phyloP scores from a whole-genome alignment of 2,888 invertebrate species.

The Ctenicera cuprea region DNA sequence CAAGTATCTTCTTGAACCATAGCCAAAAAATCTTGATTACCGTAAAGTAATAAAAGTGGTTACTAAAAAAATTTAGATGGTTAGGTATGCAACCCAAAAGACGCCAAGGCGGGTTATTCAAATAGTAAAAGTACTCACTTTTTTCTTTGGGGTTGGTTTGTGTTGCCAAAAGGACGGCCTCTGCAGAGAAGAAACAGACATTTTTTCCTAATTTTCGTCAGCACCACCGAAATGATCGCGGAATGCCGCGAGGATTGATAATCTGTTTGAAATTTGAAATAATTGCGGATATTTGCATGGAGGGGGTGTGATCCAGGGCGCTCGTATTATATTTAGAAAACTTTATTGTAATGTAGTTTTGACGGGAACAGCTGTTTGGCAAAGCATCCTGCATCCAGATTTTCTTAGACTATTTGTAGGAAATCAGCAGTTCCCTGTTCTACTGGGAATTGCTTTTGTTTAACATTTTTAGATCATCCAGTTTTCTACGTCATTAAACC shows the following conservation, averaged over 20 bases:
- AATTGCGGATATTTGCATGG: conserved; percentile 65
- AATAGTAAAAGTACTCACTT: conserved; percentile 67
- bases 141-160: conserved; percentile 69
- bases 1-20: conserved; percentile 7
- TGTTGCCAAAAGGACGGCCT: conserved; percentile 80
- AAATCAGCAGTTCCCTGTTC: conserved; percentile 1
- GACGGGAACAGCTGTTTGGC: conserved; percentile 64
- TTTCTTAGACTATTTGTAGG: conserved; percentile 14
- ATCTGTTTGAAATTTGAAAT: conserved; percentile 60
- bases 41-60: background rate
- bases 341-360: conserved; percentile 64
- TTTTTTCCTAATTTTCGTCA: conserved; percentile 59
- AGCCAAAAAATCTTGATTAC: conserved; percentile 18
- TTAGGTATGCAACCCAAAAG: conserved; percentile 27
- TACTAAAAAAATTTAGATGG: background rate
- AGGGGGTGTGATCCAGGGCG: conserved; percentile 67
- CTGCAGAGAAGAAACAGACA: conserved; percentile 74
- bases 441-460: background rate
- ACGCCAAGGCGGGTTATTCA: conserved; percentile 3
- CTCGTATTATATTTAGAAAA: conserved; percentile 69
- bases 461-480: conserved; percentile 1
- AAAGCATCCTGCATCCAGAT: conserved; percentile 36
- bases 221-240: conserved; percentile 60
- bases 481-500: background rate
- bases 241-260: conserved; percentile 55